phyloP scores from a whole-genome alignment of 2,797 vertebrate genomes.

The Iguana delicatissima region DNA sequence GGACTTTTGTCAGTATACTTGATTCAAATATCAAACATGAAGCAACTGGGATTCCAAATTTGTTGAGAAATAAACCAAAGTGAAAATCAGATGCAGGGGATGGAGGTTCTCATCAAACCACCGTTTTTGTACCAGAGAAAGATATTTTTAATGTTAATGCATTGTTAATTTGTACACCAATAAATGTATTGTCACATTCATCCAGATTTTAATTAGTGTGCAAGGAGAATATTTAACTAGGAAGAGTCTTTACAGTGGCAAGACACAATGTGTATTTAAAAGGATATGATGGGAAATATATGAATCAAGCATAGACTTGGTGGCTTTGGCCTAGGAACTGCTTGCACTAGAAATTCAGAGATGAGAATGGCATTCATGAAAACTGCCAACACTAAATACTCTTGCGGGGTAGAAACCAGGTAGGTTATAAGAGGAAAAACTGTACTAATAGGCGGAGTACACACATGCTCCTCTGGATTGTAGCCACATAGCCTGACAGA shows the following conservation, averaged over 20 bases:
- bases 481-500: neutral
- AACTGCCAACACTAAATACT: neutral
- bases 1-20: neutral
- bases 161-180: conserved; percentile 8
- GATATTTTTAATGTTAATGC: neutral
- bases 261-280: neutral
- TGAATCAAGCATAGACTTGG: neutral
- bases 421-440: neutral
- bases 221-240: neutral
- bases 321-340: neutral
- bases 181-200: conserved; percentile 1
- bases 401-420: neutral
- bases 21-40: conserved; percentile 1
- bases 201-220: neutral
- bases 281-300: neutral
- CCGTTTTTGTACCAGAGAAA: neutral
- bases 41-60: neutral
- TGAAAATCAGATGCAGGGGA: neutral
- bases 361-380: neutral
- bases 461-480: neutral
- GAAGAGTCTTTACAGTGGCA: neutral
- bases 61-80: conserved; percentile 2
- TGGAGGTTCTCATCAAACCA: neutral
- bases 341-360: neutral
- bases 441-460: neutral